Evolutionary conservation across 2,888 invertebrate species (phyloP).

Genomic region (Tipula lateralis): DNA sequence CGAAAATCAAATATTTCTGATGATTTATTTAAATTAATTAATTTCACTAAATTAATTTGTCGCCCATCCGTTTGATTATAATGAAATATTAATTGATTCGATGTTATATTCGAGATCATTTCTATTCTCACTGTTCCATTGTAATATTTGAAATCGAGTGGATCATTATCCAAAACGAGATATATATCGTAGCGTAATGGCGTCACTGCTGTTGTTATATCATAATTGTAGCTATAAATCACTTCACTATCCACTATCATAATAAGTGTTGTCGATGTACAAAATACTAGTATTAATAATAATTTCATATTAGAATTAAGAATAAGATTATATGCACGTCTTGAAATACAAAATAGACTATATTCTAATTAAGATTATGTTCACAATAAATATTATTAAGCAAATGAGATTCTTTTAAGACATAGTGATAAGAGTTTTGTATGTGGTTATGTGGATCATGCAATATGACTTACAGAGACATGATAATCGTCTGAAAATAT

Average conservation of each 20-base stretch:
- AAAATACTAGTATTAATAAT: not conserved
- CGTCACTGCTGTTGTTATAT: slow-evolving; percentile 7
- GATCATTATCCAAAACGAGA: not conserved
- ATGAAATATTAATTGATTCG: not conserved
- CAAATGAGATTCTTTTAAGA: no score
- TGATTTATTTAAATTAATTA: not conserved
- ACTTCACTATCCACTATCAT: not conserved
- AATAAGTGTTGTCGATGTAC: not conserved
- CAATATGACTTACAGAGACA: no score
- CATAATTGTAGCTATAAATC: not conserved
- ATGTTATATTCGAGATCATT: not conserved
- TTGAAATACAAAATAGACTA: not conserved
- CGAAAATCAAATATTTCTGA: not conserved
- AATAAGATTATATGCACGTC: no score
- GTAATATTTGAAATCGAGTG: not conserved
- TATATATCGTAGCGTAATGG: not conserved
- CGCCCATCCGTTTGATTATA: not conserved
- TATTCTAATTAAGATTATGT: not conserved
- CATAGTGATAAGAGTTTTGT: no score
- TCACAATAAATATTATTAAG: no score
- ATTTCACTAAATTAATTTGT: not conserved
- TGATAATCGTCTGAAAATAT: no score
- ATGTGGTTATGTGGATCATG: no score
- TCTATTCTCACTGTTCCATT: not conserved
- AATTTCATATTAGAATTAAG: slow-evolving; percentile 3